Base-by-base conservation (phyloP, 2,113 vertebrate genomes). In the Gopherus flavomarginatus region DNA sequence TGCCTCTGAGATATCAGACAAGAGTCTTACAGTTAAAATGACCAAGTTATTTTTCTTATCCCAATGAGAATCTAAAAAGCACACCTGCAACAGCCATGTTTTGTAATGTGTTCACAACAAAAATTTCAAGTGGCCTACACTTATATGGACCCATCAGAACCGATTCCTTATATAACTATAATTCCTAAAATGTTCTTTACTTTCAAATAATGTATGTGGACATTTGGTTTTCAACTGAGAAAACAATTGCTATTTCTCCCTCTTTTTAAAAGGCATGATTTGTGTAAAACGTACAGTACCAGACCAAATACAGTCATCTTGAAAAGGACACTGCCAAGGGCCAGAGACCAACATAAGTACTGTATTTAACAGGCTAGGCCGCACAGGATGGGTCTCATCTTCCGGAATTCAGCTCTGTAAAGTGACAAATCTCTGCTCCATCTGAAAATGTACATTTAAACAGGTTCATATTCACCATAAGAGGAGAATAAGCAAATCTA, bases 221-320 rank as follows among this genome's bases (percentile, higher is more conserved):
- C 93, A 97, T 92, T 97, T 97, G 94, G 90, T 90, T 97, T 96
- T 97, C 95, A 96, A 90, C 96, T 95, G 94, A 91, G 93, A 97
- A 95, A 91, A 65, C 93, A 92, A 83, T 89, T 94, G 94, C 93
- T 95, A 81, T 85, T 91, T 97, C 95, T 65, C 17, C 35, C 35
- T 95, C 93, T 90, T 91, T 83, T 44, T 82, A 92, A 94, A 69
- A 95, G 88, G 85, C 8, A 31, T 78, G 75, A 47, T 47, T 44
- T 0, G 0, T 92, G 84, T 82, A 79, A 92, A 94, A 93, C 56
- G 79, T 93, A 90, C 42, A 90, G 81, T 87, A 94, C 83, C 79
- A 92, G 35, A 87, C 69, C 80, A 89, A 94, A 89, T 89, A 91
- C 0, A 90, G 82, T 22, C 87, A 96, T 78, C 81, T 87, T 88